Conservation (phyloP, 1,140 invertebrate species). For the Leptonema lineaticorne region DNA sequence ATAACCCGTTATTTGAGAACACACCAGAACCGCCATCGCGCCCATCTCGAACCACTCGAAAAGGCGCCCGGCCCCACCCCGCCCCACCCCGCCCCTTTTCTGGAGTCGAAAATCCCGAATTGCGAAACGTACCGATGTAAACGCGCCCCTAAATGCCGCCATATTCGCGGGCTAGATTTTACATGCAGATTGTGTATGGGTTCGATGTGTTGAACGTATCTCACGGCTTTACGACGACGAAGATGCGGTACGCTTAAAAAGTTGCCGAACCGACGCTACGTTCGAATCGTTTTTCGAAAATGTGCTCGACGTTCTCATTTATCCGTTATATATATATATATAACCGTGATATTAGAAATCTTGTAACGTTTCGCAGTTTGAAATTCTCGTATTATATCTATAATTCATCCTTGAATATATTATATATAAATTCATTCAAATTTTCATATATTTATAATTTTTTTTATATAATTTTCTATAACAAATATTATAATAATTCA, state of each 20-base stretch:
- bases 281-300: too few species aligned
- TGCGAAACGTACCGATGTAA: background rate
- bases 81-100: background rate
- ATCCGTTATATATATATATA: too few species aligned
- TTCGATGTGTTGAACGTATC: background rate
- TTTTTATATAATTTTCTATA: too few species aligned
- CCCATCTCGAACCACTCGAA: background rate
- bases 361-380: too few species aligned
- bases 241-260: background rate
- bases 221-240: background rate
- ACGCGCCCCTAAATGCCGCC: background rate
- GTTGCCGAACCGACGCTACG: background rate
- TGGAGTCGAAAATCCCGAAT: background rate
- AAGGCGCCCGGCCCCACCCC: background rate
- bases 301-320: too few species aligned
- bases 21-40: background rate
- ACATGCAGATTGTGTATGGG: background rate
- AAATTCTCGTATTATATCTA: too few species aligned
- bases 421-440: too few species aligned
- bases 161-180: slow-evolving; percentile 1
- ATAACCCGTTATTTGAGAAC: background rate
- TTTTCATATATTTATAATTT: too few species aligned
- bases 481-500: too few species aligned
- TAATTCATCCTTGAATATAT: too few species aligned
- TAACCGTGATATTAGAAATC: too few species aligned